Base-by-base conservation (phyloP, 2,888 invertebrate species). In the Frankliniella fusca region DNA sequence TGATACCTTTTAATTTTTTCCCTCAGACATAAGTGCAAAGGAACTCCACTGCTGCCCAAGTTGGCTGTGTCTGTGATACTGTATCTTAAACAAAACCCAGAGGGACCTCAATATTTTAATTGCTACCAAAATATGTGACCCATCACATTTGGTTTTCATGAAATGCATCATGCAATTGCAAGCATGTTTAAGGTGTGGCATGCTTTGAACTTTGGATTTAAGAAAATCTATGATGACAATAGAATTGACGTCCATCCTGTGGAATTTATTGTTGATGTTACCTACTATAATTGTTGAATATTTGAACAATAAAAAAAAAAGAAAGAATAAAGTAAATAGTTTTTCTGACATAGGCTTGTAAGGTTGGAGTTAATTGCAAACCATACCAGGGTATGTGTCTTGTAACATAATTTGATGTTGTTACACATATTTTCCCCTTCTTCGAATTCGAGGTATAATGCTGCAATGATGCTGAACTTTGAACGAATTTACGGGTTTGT, bases 11-110 rank as follows among this genome's bases (percentile, higher is more conserved):
- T 61, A 61, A 20, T 61, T 61, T 11, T 76, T 27, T 12, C 10
- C 70, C 70, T 76, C 70, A 76, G 70, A 76, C 70, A 76, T 76
- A 76, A 76, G 70, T 76, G 70, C 70, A 23, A 76, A 23, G 27
- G 70, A 27, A 27, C 70, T 76, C 70, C 27, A 27, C 23, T 76
- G 70, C 27, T 76, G 70, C 27, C 70, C 23, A 23, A 76, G 70
- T 76, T 27, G 70, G 70, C 70, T 76, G 70, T 76, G 70, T 76
- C 70, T 76, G 70, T 76, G 70, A 76, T 76, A 76, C 70, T 76
- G 70, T 76, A 76, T 27, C 70, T 76, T 76, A 3, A 76, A 23
- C 27, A 27, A 23, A 76, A 76, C 70, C 27, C 70, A 76, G 70
- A 76, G 70, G 70, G 70, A 76, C 70, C 70, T 76, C 70, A 76